Evolutionary conservation across 2,113 vertebrate genomes (phyloP).

Genomic region (Arenaria interpres): DNA sequence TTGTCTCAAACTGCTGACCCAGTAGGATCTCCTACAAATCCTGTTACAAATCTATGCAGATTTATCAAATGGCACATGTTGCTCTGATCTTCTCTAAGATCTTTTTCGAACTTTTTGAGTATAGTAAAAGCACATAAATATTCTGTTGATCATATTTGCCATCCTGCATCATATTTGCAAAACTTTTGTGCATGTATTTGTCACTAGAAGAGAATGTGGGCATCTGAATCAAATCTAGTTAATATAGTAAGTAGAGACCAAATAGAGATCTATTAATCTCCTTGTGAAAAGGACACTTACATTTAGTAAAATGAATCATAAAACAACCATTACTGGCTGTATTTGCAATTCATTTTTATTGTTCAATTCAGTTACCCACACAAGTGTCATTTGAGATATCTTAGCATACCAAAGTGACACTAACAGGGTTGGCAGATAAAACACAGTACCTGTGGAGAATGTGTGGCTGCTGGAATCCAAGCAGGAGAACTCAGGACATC

Average conservation of each 20-base stretch:
- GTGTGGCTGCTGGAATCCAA: background rate
- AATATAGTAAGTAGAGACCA: background rate
- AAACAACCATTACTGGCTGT: background rate
- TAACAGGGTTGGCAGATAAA: background rate
- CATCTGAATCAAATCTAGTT: background rate
- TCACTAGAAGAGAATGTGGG: background rate
- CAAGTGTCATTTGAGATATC: background rate
- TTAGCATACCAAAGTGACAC: background rate
- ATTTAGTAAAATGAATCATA: background rate
- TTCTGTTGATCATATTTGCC: background rate
- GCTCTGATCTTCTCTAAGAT: background rate
- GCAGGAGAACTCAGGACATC: background rate
- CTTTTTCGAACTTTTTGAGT: background rate
- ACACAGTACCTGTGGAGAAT: background rate
- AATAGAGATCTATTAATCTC: background rate
- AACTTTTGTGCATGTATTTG: background rate
- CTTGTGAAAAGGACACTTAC: background rate
- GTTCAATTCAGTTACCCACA: background rate
- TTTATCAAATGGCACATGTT: background rate
- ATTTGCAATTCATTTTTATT: background rate
- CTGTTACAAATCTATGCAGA: background rate
- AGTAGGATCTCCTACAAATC: background rate
- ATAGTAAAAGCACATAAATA: background rate
- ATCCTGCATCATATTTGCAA: background rate
- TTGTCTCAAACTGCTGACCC: background rate